Evolutionary conservation across 2,113 vertebrate genomes (phyloP).

Genomic region (Neodontobutis hainanensis): DNA sequence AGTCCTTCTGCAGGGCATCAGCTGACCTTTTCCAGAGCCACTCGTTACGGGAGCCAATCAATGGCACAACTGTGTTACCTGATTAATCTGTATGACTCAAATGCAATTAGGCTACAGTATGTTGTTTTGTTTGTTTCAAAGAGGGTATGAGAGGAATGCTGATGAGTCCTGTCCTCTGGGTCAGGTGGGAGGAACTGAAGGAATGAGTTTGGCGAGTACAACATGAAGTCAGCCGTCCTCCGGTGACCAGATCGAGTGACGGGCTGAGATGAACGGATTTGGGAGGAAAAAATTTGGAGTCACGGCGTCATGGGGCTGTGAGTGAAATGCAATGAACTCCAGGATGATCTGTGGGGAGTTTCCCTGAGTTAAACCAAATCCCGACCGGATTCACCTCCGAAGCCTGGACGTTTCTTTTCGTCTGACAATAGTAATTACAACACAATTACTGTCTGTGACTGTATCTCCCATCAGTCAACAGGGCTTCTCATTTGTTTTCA

Average conservation of each 20-base stretch:
- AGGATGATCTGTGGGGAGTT: slow-evolving; percentile 47
- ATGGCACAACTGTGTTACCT: slow-evolving; percentile 48
- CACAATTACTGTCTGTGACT: not conserved
- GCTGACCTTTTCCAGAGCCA: slow-evolving; percentile 62
- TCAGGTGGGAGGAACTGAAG: slow-evolving; percentile 5
- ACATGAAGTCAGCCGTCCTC: slow-evolving; percentile 58
- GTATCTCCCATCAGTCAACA: not conserved
- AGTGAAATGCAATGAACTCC: slow-evolving; percentile 53
- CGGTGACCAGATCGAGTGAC: slow-evolving; percentile 59
- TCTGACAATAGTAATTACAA: slow-evolving; percentile 19
- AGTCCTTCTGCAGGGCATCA: slow-evolving; percentile 44
- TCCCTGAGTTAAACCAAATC: slow-evolving; percentile 40
- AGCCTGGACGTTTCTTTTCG: slow-evolving; percentile 16
- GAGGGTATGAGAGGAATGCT: slow-evolving; percentile 39
- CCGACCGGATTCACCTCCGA: slow-evolving; percentile 27
- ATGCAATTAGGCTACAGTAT: slow-evolving; percentile 44
- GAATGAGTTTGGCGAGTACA: slow-evolving; percentile 25
- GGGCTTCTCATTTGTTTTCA: not conserved
- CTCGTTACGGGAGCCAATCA: slow-evolving; percentile 53
- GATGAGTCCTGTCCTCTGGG: slow-evolving; percentile 41
- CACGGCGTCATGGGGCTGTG: slow-evolving; percentile 26
- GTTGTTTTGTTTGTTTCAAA: slow-evolving; percentile 36
- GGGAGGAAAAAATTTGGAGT: slow-evolving; percentile 40
- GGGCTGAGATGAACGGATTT: slow-evolving; percentile 61
- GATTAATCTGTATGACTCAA: slow-evolving; percentile 39